Base-by-base conservation (phyloP, 2,113 vertebrate species). In the Gallinago jamesoni region DNA sequence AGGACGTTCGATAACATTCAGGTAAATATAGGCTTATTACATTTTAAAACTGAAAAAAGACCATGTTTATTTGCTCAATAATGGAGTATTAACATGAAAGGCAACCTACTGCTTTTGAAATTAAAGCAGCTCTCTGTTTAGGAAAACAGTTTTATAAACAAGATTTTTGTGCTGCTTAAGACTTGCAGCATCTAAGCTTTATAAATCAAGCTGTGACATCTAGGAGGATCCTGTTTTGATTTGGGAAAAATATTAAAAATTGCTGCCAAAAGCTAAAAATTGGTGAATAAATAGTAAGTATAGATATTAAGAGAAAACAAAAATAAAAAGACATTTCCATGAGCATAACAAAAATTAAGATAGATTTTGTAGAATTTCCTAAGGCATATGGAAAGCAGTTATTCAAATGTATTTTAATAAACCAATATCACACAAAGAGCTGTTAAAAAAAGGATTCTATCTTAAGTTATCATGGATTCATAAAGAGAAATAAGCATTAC, bases 381-480 rank as follows among this genome's bases (percentile, higher is more conserved):
- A 81, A 93, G 41, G 33, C 17, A 90, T 79, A 37, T 91, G 83
- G 41, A 88, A 90, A 67, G 9, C 7, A 84, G 35, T 53, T 94
- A 94, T 55, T 89, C 30, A 78, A 89, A 74, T 59, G 24, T 37
- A 60, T 94, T 74, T 91, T 23, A 91, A 94, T 94, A 92, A 96
- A 89, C 11, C 19, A 48, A 10, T 62, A 86, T 55, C 33, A 70
- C 14, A 72, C 7, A 87, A 79, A 76, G 10, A 84, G 43, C 56
- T 93, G 68, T 14, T 53, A 66, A 87, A 91, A 86, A 84, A n/a
- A 12, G 53, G 22, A 76, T 79, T 89, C 62, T 57, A 80, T 64
- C 41, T 17, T 66, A 90, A 93, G 30, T 41, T 87, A 86, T 43
- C 91, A 68, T 59, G 10, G 28, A 88, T 69, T 90, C 23, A 72